A percentile compares a stretch with the other conserved stretches of the same genome.
These are phyloP conservation scores for Naso thynnoides DNA, from an alignment of 2,797 vertebrate species.

Conservation along the genomic window DNA sequence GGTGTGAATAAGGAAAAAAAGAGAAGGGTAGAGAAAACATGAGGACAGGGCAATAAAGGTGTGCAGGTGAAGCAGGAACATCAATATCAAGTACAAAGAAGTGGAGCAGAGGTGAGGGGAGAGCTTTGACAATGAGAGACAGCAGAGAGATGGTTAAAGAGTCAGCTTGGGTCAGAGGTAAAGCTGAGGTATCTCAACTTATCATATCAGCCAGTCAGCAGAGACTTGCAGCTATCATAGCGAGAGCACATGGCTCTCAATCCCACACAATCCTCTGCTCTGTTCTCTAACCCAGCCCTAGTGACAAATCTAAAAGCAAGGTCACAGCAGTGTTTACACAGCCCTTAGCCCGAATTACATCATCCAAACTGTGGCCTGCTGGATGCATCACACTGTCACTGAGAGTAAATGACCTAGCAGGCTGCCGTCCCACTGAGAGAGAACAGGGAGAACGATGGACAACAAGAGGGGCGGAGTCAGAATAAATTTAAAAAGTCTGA, in stretches of 20 bases:
- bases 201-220: conserved; percentile 68
- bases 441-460: conserved; percentile 34
- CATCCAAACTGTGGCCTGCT: conserved; percentile 71
- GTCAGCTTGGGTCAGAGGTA: conserved; percentile 67
- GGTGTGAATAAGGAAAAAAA: conserved; percentile 42
- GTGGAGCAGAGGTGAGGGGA: conserved; percentile 71
- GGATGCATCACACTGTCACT: conserved; percentile 68
- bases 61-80: conserved; percentile 42
- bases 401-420: conserved; percentile 75
- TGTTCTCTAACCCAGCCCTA: conserved; percentile 74
- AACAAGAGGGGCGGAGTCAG: conserved; percentile 18
- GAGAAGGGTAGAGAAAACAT: conserved; percentile 42
- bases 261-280: conserved; percentile 76
- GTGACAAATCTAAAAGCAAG: conserved; percentile 84
- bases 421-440: conserved; percentile 52
- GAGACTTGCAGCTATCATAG: conserved; percentile 75
- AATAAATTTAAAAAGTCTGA: conserved; percentile 22
- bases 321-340: conserved; percentile 84
- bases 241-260: conserved; percentile 62
- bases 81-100: conserved; percentile 62
- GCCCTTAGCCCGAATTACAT: conserved; percentile 85
- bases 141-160: conserved; percentile 49
- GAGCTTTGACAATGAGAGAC: conserved; percentile 56
- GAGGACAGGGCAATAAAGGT: conserved; percentile 55
- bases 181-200: conserved; percentile 66